Evolutionary conservation across 2,113 vertebrate species (phyloP), one percentile per base, ranked within the genome.

Genomic region (Callocephalon fimbriatum): DNA sequence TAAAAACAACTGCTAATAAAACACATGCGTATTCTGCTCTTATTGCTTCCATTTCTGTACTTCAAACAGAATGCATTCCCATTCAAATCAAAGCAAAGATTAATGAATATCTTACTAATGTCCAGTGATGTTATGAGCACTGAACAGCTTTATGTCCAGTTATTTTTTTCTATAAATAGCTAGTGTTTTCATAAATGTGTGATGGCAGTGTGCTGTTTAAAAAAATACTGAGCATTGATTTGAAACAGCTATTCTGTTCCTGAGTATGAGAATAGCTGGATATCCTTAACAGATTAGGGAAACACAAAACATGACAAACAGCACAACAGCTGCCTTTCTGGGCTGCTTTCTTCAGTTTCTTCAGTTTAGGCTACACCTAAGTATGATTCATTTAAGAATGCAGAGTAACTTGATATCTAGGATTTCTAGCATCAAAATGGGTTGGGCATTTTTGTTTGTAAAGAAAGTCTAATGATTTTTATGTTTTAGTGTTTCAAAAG

Each of bases 1-100:
- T 44, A 82, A 94, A 74, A 65, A 32, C 59, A 86, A 35, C 50
- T 91, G 68, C 29, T 93, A 42, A 95, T 94, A 96, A 90, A 97
- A 92, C 77, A 44, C 8, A 6, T 12, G 44, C 61, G 35, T 58
- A 11, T 86, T 86, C 71, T 76, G 67, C 5, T 92, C 54, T 20
- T 78, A 51, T 7, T 73, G 27, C 90, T 97, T 88, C 58, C 21
- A 40, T 68, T 87, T 47, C 86, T 91, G 11, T 61, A 11, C 81
- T 67, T 73, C 85, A 62, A 38, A 58, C 89, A 88, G n/a, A 93
- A 88, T 27, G 7, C 23, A 40, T 90, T 97, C 81, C 80, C 32
- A 80, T 92, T 95, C 63, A 66, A 18, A 83, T 25, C 89, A 77
- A 90, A 95, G 62, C 12, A 45, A 23, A 74, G 84, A 95, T 93